Evolutionary conservation across 2,113 vertebrate species (phyloP).

Genomic region (Synodontis membranacea): DNA sequence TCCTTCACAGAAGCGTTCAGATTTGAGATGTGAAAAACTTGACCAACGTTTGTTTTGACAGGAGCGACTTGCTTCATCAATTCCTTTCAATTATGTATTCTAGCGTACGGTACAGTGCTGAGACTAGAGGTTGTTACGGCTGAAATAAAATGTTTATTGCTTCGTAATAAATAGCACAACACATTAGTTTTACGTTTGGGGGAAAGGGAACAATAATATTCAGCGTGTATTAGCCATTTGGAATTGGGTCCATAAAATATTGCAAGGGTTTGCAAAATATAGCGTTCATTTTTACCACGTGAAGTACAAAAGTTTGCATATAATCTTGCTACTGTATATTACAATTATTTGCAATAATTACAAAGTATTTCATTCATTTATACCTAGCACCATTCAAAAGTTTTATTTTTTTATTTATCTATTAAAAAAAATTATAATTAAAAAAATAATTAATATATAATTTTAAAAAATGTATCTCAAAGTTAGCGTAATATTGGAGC

Average conservation of each 20-base stretch:
- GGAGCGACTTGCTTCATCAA: background rate
- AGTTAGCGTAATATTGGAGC: background rate
- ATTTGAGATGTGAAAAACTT: background rate
- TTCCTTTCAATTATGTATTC: slow-evolving; percentile 6
- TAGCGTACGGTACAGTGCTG: background rate
- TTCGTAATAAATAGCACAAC: background rate
- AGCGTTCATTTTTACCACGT: background rate
- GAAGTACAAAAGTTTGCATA: background rate
- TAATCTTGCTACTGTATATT: background rate
- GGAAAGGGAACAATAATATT: background rate
- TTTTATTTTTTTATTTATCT: no score
- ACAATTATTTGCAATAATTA: background rate
- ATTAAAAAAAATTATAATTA: no score
- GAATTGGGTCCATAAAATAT: background rate
- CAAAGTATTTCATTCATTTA: no score
- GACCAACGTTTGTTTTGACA: slow-evolving; percentile 8
- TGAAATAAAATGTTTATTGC: background rate
- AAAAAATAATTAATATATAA: no score
- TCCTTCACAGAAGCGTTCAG: background rate
- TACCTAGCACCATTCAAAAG: no score
- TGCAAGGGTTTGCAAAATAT: background rate
- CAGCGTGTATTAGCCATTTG: background rate
- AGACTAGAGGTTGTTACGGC: background rate
- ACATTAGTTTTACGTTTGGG: background rate
- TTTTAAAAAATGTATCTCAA: no score